Conservation (phyloP, 2,113 vertebrate species). For the Narcine bancroftii region DNA sequence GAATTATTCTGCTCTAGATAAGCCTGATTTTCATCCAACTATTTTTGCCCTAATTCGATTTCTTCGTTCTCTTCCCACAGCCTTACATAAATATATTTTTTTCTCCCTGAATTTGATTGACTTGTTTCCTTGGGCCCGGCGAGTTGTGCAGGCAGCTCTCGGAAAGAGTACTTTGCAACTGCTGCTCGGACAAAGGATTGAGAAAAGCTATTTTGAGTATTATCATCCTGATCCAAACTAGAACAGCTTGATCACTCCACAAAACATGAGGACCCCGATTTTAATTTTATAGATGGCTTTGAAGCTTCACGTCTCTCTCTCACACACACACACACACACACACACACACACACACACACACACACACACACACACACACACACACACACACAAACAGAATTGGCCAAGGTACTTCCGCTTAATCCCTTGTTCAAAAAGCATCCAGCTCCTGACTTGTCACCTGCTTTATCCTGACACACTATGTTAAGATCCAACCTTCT, state of each 20-base stretch:
- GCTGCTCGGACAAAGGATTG: not conserved
- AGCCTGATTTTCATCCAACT: too few species aligned
- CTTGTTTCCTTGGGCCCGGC: not conserved
- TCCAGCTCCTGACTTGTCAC: not conserved
- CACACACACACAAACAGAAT: too few species aligned
- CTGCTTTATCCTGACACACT: not conserved
- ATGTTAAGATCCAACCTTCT: not conserved
- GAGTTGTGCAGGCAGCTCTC: not conserved
- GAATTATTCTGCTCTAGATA: too few species aligned
- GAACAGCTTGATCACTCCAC: not conserved
- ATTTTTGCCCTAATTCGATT: not conserved
- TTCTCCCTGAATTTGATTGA: not conserved
- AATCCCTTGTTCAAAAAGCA: not conserved
- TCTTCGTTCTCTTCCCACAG: not conserved
- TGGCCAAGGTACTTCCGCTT: not conserved
- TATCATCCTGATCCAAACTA: not conserved
- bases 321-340: too few species aligned
- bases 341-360: too few species aligned
- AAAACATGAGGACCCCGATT: not conserved
- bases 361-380: too few species aligned
- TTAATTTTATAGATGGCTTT: not conserved
- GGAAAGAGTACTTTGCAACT: not conserved
- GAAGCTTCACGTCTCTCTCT: not conserved
- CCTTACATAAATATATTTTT: not conserved
- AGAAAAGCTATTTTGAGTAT: not conserved